Evolutionary conservation across 2,113 vertebrate genomes (phyloP).

Genomic region (Plectropomus leopardus): DNA sequence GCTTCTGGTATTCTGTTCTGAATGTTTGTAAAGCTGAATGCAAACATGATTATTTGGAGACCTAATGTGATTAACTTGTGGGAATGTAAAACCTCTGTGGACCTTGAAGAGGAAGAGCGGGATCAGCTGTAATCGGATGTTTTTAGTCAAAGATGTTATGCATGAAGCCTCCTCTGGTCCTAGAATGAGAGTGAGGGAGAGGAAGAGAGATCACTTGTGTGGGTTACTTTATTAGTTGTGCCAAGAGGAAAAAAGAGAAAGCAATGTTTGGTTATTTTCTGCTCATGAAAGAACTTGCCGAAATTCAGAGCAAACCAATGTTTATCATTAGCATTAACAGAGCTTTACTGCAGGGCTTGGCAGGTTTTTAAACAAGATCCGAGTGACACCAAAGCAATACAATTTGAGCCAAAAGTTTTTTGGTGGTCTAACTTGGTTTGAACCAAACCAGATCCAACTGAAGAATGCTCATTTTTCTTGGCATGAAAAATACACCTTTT

Average conservation of each 20-base stretch:
- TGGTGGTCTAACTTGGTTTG: slow-evolving; percentile 19
- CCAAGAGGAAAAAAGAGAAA: neutral
- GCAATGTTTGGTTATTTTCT: slow-evolving; percentile 28
- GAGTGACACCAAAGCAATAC: slow-evolving; percentile 6
- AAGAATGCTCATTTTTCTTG: neutral
- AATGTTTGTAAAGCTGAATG: slow-evolving; percentile 48
- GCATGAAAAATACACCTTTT: slow-evolving; percentile 1
- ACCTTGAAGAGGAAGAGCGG: slow-evolving; percentile 56
- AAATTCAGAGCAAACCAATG: slow-evolving; percentile 9
- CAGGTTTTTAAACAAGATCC: slow-evolving; percentile 3
- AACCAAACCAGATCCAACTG: neutral
- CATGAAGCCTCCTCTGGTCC: slow-evolving; percentile 31
- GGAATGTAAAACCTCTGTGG: slow-evolving; percentile 57
- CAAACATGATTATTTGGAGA: slow-evolving; percentile 72
- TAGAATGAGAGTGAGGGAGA: neutral
- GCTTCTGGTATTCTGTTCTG: slow-evolving; percentile 60
- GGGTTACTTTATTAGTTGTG: slow-evolving; percentile 37
- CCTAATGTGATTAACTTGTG: slow-evolving; percentile 72
- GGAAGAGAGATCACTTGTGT: slow-evolving; percentile 21
- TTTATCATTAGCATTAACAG: slow-evolving; percentile 26
- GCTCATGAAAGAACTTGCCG: slow-evolving; percentile 8
- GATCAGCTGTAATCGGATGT: slow-evolving; percentile 65
- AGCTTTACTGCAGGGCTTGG: neutral
- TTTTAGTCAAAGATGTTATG: slow-evolving; percentile 49
- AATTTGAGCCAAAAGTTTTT: neutral